phyloP scores from a whole-genome alignment of 2,888 invertebrate genomes.

The Tribolium freemani region DNA sequence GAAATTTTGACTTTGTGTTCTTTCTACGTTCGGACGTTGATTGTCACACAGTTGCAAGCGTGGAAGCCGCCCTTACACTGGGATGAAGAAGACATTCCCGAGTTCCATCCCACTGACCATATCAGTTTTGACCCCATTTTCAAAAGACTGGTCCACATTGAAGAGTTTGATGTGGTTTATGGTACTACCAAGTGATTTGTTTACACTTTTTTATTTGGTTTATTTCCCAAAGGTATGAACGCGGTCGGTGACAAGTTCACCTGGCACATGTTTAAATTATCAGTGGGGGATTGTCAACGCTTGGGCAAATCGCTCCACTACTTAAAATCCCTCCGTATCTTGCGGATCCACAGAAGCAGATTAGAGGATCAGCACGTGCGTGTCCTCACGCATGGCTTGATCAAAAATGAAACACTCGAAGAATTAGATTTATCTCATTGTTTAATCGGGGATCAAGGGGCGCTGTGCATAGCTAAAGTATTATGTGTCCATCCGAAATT shows the following conservation, averaged over 20 bases:
- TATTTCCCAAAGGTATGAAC: constrained; percentile 63
- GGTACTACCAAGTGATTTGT: constrained; percentile 57
- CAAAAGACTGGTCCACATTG: constrained; percentile 69
- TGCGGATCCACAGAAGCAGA: constrained; percentile 74
- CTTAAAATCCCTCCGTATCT: constrained; percentile 69
- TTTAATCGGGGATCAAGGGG: constrained; percentile 74
- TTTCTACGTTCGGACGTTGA: constrained; percentile 70
- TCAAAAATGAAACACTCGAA: constrained; percentile 65
- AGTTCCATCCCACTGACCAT: constrained; percentile 70
- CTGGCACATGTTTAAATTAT: constrained; percentile 75
- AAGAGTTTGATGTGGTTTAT: constrained; percentile 69
- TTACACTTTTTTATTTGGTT: neutral
- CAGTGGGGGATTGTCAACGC: constrained; percentile 72
- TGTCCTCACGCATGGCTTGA: constrained; percentile 70
- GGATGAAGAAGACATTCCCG: constrained; percentile 64
- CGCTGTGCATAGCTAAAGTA: constrained; percentile 75
- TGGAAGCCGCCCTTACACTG: constrained; percentile 70
- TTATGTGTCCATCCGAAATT: constrained; percentile 69
- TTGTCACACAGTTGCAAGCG: constrained; percentile 71
- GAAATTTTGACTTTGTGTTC: constrained; percentile 62
- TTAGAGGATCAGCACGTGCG: constrained; percentile 74
- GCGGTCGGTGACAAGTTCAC: constrained; percentile 71
- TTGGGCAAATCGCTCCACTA: constrained; percentile 67
- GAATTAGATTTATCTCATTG: constrained; percentile 78
- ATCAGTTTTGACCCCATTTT: constrained; percentile 73